These are phyloP conservation scores for Venustaconcha ellipsiformis DNA, from an alignment of 1,140 invertebrate species.

Conservation along the genomic window DNA sequence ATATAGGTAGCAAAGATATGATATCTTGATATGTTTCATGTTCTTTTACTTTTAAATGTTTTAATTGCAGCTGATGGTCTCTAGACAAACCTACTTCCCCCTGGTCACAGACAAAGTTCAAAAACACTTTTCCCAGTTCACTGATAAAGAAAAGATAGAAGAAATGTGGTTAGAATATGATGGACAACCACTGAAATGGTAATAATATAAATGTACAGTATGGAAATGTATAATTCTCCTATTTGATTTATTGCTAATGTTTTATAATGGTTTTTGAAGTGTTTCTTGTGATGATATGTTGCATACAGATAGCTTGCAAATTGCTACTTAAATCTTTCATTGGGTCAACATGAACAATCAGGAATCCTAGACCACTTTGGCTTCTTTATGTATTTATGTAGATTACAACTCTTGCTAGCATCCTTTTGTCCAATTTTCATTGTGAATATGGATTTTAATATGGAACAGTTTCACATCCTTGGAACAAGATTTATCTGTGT, in stretches of 20 bases:
- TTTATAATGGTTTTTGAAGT: neutral
- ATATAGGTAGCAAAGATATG: too few species aligned
- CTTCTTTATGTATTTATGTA: too few species aligned
- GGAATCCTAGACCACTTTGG: too few species aligned
- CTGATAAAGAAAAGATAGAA: conserved; percentile 84
- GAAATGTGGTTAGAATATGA: conserved; percentile 98
- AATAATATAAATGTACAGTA: conserved; percentile 10
- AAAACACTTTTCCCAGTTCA: conserved; percentile 88
- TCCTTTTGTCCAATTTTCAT: too few species aligned
- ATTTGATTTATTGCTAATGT: neutral
- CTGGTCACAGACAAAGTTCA: conserved; percentile 95
- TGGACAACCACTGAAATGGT: conserved; percentile 92
- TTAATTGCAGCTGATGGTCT: conserved; percentile 83
- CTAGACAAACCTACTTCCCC: conserved; percentile 95
- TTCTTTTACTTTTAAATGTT: neutral
- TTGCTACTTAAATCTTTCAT: too few species aligned
- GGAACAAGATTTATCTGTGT: too few species aligned
- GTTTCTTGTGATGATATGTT: too few species aligned
- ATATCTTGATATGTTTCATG: neutral
- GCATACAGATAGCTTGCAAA: too few species aligned
- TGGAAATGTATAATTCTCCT: neutral
- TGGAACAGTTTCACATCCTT: too few species aligned
- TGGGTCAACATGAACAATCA: too few species aligned
- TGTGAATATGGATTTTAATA: too few species aligned
- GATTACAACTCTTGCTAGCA: too few species aligned